These are phyloP conservation scores for Strongylocentrotus purpuratus DNA, from an alignment of 35 echinoderm and acorn worm genomes.

Conservation along the genomic window DNA sequence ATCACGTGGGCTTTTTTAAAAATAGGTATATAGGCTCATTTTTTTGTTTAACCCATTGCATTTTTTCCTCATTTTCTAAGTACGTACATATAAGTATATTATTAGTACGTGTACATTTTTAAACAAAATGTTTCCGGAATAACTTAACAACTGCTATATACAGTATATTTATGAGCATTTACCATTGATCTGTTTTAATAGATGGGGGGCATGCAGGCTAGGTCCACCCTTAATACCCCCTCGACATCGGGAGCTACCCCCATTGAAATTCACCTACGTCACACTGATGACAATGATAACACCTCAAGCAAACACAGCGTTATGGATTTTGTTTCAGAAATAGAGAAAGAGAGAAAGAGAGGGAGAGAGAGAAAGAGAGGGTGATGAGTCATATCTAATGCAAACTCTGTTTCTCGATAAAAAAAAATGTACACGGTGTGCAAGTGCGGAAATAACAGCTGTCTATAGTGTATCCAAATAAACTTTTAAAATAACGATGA, in stretches of 20 bases:
- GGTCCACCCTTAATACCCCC: background rate
- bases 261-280: background rate
- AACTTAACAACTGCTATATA: no score
- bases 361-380: background rate
- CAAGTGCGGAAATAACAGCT: background rate
- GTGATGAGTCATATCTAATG: constrained; percentile 11
- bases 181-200: background rate
- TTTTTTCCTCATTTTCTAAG: no score
- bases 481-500: background rate
- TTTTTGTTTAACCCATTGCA: no score
- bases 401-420: background rate
- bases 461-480: background rate
- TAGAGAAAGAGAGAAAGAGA: background rate
- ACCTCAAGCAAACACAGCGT: background rate
- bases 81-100: no score
- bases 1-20: no score
- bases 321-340: constrained; percentile 12
- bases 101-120: no score
- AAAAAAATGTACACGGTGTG: background rate
- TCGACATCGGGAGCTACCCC: background rate
- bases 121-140: no score
- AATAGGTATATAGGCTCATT: no score
- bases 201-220: background rate
- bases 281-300: constrained; percentile 11
- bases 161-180: no score